Percentiles rank a stretch among this genome's conserved stretches.
Conservation (phyloP, 2,113 vertebrate species). For the Ahaetulla prasina region DNA sequence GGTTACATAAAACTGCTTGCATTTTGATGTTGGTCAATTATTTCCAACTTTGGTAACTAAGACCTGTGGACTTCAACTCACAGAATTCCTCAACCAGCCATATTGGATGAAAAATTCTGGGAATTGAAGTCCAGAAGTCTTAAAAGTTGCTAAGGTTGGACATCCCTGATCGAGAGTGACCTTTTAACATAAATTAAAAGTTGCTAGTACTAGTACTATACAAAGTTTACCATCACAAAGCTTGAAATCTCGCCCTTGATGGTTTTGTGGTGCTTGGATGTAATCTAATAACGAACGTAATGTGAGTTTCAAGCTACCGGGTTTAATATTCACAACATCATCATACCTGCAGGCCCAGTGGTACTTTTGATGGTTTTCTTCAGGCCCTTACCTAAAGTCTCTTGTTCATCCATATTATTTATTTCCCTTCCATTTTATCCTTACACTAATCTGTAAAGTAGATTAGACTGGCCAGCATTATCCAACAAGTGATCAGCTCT, state of each 20-base stretch:
- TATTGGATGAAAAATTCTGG: background rate
- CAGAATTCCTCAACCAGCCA: background rate
- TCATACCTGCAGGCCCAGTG: background rate
- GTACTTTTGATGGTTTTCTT: background rate
- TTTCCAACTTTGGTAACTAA: background rate
- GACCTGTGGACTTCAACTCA: background rate
- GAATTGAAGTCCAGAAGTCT: background rate
- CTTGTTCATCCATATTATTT: background rate
- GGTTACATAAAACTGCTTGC: background rate
- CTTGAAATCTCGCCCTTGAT: background rate
- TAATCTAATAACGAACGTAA: background rate
- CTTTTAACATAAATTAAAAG: background rate
- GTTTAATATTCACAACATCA: slow-evolving; percentile 18
- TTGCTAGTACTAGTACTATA: background rate
- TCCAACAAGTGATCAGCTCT: background rate
- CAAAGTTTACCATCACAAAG: background rate
- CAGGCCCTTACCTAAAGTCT: background rate
- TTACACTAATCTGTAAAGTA: background rate
- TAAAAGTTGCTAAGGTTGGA: background rate
- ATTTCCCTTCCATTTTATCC: background rate
- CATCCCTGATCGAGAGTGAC: background rate
- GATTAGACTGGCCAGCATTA: background rate
- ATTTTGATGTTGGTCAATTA: background rate
- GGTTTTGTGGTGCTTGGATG: background rate
- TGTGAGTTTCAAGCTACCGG: background rate